phyloP scores from a whole-genome alignment of 2,113 vertebrate genomes.

The Sigmodon hispidus region DNA sequence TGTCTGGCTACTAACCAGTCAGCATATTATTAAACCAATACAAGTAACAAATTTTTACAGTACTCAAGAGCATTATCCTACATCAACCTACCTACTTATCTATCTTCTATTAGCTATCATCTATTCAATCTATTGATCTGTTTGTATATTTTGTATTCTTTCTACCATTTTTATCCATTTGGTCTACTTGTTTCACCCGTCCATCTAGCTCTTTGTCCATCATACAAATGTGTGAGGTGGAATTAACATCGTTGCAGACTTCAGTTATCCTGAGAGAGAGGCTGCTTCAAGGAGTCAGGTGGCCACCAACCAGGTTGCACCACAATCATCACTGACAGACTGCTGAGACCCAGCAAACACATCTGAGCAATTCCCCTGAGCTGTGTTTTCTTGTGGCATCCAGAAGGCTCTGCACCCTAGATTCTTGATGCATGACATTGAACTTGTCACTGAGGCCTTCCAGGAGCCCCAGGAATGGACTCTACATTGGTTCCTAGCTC shows the following conservation, averaged over 20 bases:
- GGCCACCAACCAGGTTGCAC: fast-evolving
- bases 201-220: not conserved
- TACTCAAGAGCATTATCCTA: too few relatives aligned
- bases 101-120: not conserved
- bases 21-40: too few relatives aligned
- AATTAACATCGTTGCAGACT: not conserved
- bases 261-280: fast-evolving
- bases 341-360: too few relatives aligned
- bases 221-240: too few relatives aligned
- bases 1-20: too few relatives aligned
- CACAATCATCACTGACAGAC: not conserved
- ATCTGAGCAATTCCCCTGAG: not conserved
- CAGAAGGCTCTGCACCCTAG: too few relatives aligned
- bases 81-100: too few relatives aligned
- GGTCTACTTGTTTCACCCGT: not conserved
- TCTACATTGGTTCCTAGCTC: not conserved
- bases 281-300: fast-evolving
- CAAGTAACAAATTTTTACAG: too few relatives aligned
- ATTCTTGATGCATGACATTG: fast-evolving
- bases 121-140: not conserved
- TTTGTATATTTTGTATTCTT: not conserved
- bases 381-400: fast-evolving
- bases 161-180: not conserved
- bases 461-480: fast-evolving
- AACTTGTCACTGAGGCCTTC: not conserved